A percentile compares a stretch with the other conserved stretches of the same genome.
Evolutionary conservation across 2,797 vertebrate species (phyloP).

Genomic region (Spondyliosoma cantharus): DNA sequence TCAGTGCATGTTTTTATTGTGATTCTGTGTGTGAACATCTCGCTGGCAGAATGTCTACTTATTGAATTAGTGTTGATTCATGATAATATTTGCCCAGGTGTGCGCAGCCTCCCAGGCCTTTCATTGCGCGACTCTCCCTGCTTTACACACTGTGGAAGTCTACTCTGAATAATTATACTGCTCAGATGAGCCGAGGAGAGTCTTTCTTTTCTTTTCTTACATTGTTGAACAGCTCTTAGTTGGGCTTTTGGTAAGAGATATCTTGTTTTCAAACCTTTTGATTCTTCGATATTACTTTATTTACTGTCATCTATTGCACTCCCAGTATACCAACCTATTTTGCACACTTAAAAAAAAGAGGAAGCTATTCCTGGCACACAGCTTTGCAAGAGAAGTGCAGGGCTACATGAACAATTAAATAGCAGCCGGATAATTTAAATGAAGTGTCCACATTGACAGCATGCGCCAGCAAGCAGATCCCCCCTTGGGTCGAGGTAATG

Average conservation of each 20-base stretch:
- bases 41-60: conserved; percentile 40
- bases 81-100: conserved; percentile 48
- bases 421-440: conserved; percentile 29
- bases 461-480: conserved; percentile 8
- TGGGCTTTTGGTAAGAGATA: not conserved
- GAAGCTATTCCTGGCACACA: not conserved
- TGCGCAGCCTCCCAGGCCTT: conserved; percentile 14
- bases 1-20: conserved; percentile 23
- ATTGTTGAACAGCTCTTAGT: not conserved
- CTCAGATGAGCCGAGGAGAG: conserved; percentile 2
- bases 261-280: not conserved
- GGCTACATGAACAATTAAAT: conserved; percentile 19
- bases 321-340: not conserved
- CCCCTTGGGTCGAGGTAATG: conserved; percentile 29
- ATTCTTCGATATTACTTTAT: not conserved
- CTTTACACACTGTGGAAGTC: conserved; percentile 19
- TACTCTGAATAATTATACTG: conserved; percentile 3
- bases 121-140: conserved; percentile 22
- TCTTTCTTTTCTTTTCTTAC: not conserved
- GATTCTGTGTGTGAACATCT: conserved; percentile 30
- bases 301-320: not conserved
- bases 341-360: not conserved
- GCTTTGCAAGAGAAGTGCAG: conserved; percentile 14
- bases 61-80: conserved; percentile 67
- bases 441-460: conserved; percentile 26